Evolutionary conservation across 2,797 vertebrate genomes (phyloP).

Genomic region (Enteromius radiatus): DNA sequence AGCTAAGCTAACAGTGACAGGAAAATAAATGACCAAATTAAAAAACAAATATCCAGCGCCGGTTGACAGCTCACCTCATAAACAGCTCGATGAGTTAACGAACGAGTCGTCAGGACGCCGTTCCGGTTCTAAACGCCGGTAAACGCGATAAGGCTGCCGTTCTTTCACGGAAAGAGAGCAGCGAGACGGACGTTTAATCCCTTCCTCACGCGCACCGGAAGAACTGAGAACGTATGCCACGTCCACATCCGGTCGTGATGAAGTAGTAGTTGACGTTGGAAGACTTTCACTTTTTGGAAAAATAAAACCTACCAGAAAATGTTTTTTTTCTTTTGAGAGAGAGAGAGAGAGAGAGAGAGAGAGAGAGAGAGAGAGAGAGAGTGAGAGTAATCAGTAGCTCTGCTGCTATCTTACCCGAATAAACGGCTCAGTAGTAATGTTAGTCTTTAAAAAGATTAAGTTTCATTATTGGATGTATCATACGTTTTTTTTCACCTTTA

Average conservation of each 20-base stretch:
- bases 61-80: constrained; percentile 57
- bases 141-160: constrained; percentile 11
- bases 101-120: constrained; percentile 32
- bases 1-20: constrained; percentile 27
- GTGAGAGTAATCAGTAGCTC: neutral
- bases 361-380: too few relatives aligned
- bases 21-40: constrained; percentile 12
- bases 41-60: constrained; percentile 7
- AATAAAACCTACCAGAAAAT: neutral
- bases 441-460: neutral
- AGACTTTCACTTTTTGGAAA: neutral
- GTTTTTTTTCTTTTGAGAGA: neutral
- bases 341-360: too few relatives aligned
- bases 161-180: constrained; percentile 51
- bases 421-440: neutral
- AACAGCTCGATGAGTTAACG: constrained; percentile 31
- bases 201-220: constrained; percentile 76
- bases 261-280: neutral
- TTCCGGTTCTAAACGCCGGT: constrained; percentile 40
- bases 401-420: neutral
- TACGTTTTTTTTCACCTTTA: neutral
- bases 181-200: constrained; percentile 58
- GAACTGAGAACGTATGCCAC: constrained; percentile 79
- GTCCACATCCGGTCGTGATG: constrained; percentile 77
- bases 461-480: neutral